These are phyloP conservation scores for Toxotes lorentzi DNA, from an alignment of 2,797 vertebrate genomes.

Conservation along the genomic window DNA sequence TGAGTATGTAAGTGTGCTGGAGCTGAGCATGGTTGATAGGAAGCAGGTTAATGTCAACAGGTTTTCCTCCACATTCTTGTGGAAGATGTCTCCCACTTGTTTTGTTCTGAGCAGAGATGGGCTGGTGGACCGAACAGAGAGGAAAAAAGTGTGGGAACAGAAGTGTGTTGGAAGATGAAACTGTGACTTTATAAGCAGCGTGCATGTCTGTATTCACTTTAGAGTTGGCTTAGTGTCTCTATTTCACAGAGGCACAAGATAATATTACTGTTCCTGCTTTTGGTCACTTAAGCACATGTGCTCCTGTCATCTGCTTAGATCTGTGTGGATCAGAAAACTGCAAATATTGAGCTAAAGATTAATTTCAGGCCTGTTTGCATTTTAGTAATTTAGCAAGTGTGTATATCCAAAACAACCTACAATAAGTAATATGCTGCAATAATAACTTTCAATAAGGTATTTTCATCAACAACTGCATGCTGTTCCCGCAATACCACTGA, in stretches of 20 bases:
- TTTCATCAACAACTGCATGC: conserved; percentile 28
- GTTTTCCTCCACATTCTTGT: conserved; percentile 74
- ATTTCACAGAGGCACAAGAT: neutral
- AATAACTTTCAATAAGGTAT: conserved; percentile 3
- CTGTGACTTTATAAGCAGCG: conserved; percentile 40
- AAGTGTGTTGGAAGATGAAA: conserved; percentile 25
- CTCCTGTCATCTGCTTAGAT: neutral
- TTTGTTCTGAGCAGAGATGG: conserved; percentile 54
- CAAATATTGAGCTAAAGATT: neutral
- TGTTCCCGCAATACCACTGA: conserved; percentile 15
- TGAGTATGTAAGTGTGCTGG: conserved; percentile 39
- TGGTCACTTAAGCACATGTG: neutral
- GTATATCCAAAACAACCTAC: neutral
- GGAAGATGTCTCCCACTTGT: conserved; percentile 72
- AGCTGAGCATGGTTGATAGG: conserved; percentile 72
- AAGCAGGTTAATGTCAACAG: conserved; percentile 75
- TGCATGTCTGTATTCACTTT: conserved; percentile 70
- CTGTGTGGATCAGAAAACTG: neutral
- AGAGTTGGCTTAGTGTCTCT: conserved; percentile 32
- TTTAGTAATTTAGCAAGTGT: neutral
- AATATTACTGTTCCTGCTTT: conserved; percentile 2
- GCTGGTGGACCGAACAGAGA: conserved; percentile 36
- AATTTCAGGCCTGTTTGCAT: neutral
- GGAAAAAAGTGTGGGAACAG: conserved; percentile 14
- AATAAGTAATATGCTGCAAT: neutral